phyloP scores from a whole-genome alignment of 2,888 invertebrate species.

The Pinctada fucata region DNA sequence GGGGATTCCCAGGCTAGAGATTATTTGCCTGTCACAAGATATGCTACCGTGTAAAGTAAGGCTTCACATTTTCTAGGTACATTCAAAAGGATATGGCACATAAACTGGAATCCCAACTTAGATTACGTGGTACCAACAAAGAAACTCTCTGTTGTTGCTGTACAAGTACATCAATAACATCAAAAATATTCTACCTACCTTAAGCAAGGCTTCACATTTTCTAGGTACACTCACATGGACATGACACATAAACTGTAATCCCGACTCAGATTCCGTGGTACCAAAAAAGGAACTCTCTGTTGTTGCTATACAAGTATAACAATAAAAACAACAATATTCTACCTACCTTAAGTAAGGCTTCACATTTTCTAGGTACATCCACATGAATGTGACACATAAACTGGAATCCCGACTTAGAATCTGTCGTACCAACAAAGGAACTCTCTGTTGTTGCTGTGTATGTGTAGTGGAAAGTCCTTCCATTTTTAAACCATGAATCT shows the following conservation, averaged over 20 bases:
- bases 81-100: slow-evolving; percentile 36
- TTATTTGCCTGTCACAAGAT: no score
- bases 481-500: slow-evolving; percentile 27
- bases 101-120: slow-evolving; percentile 39
- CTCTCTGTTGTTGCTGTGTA: slow-evolving; percentile 36
- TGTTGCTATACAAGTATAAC: no score
- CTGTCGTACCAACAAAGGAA: slow-evolving; percentile 39
- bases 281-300: slow-evolving; percentile 39
- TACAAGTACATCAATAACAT: no score
- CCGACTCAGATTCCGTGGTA: slow-evolving; percentile 33
- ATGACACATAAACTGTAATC: slow-evolving; percentile 40
- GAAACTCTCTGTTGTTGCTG: slow-evolving; percentile 27
- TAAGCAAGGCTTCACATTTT: slow-evolving; percentile 39
- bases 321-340: no score
- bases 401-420: slow-evolving; percentile 38
- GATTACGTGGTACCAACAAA: slow-evolving; percentile 37
- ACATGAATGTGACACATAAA: slow-evolving; percentile 39
- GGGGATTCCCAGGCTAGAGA: no score
- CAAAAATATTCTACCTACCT: no score
- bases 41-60: no score
- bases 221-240: slow-evolving; percentile 35
- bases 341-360: slow-evolving; percentile 40
- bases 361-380: slow-evolving; percentile 39
- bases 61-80: slow-evolving; percentile 43
- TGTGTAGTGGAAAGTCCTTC: slow-evolving; percentile 37